Conservation (phyloP, 2,113 vertebrate genomes). For the Vireo altiloquus region DNA sequence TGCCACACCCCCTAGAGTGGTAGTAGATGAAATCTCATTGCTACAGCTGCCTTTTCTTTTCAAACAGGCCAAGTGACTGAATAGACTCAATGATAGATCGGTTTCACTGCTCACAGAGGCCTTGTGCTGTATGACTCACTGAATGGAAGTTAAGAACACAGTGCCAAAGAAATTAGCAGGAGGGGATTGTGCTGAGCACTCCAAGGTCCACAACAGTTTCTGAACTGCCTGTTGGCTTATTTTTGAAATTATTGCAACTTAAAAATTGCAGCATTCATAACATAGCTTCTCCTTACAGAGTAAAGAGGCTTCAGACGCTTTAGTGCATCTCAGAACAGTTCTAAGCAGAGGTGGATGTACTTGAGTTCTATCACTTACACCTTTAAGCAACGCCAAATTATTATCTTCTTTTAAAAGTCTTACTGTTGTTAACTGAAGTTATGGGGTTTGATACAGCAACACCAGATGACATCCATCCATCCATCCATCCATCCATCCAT, state of each 20-base stretch:
- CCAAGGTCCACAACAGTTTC: not conserved
- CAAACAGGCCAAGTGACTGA: not conserved
- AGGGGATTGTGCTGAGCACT: not conserved
- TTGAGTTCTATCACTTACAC: not conserved
- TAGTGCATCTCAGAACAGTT: not conserved
- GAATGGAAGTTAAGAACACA: not conserved
- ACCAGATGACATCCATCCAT: not conserved
- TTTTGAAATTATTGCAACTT: not conserved
- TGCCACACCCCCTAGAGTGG: not conserved
- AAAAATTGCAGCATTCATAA: not conserved
- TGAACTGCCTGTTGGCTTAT: not conserved
- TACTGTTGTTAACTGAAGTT: not conserved
- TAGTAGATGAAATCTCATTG: not conserved
- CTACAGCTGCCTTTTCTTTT: not conserved
- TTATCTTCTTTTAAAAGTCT: not conserved
- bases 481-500: not conserved
- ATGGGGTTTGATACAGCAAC: not conserved
- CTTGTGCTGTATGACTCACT: not conserved
- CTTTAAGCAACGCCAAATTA: not conserved
- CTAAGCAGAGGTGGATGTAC: not conserved
- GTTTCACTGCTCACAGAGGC: not conserved
- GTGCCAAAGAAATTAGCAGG: not conserved
- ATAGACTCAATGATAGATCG: not conserved
- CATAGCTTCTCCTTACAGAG: not conserved
- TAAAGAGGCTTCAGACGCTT: not conserved